Evolutionary conservation across 1,140 invertebrate species (phyloP), one percentile per base, ranked within the genome.

Genomic region (Tetragnatha versicolor): DNA sequence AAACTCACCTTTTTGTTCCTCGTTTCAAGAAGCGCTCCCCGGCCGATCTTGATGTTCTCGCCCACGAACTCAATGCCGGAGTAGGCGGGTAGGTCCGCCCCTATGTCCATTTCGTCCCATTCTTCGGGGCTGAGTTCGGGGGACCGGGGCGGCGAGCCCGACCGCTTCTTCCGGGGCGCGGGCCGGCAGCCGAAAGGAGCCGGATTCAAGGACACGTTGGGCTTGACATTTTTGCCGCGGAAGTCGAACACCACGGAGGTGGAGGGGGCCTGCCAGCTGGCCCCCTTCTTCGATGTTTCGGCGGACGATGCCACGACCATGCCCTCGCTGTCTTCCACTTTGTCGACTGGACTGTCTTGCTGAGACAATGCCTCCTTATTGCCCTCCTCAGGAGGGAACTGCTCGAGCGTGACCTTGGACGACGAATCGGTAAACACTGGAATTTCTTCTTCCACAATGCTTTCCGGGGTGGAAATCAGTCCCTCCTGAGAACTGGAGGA

Each of bases 11-110:
- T 91, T 84, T 88, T 88, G 85, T 90, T 90, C 77, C 88, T 87
- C 68, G 90, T 90, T 80, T 90, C 90, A 66, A 94, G 88, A 86
- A 91, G 92, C 83, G 91, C 92, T 84, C 90, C 91, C 53, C 93
- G 93, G 86, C 95, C 94, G 86, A 95, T 94, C 84, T 95, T 90
- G 81, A 96, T 88, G 85, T 95, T 95, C 85, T 93, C 93, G 85
- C 94, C 94, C 84, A 91, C 89, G 86, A 96, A 95, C 78, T 90
- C 88, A 76, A 95, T 92, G 85, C 91, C 90, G 86, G 92, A 94
- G 5, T 72, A 53, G 61, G 66, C 31, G 29, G 82, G 82, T 14
- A 77, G 47, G 20, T 77, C 60, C 20, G 73, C 73, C 3, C 73
- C 73, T 87, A 88, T 70, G 87, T 87, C 83, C 37, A 88, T 87